phyloP scores from a whole-genome alignment of 2,797 vertebrate species.

The Anabacerthia variegaticeps region DNA sequence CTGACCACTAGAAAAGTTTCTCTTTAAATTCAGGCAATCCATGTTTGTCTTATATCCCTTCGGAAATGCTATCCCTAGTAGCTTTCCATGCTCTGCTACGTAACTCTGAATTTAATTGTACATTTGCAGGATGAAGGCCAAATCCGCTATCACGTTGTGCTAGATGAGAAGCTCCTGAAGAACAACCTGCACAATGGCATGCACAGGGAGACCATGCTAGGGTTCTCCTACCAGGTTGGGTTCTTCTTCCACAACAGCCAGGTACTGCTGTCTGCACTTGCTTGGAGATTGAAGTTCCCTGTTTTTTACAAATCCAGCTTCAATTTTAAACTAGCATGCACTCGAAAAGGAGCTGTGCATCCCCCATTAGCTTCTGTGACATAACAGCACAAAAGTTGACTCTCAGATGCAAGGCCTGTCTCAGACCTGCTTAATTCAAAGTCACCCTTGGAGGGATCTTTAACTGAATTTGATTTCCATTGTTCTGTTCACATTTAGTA shows the following conservation, averaged over 20 bases:
- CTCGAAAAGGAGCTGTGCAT: not conserved
- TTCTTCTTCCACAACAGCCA: conserved; percentile 81
- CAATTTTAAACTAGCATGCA: not conserved
- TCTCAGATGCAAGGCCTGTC: not conserved
- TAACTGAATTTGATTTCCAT: not conserved
- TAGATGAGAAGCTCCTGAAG: conserved; percentile 82
- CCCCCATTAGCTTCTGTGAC: not conserved
- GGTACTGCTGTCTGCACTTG: conserved; percentile 66
- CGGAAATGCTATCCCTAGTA: not conserved
- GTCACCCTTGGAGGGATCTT: not conserved
- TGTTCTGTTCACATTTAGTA: not conserved
- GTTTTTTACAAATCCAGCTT: not conserved
- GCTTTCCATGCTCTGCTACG: rapidly evolving
- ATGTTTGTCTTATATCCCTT: not conserved
- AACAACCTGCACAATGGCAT: conserved; percentile 83
- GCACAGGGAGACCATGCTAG: conserved; percentile 88
- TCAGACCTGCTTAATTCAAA: not conserved
- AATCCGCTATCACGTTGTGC: conserved; percentile 86
- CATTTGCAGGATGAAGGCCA: conserved; percentile 80
- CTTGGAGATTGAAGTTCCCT: not conserved
- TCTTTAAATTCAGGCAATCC: not conserved
- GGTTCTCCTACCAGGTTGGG: conserved; percentile 84
- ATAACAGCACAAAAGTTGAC: not conserved
- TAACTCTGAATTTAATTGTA: not conserved
- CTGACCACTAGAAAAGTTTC: not conserved